A percentile compares a stretch with the other conserved stretches of the same genome.
phyloP scores from a whole-genome alignment of 2,888 invertebrate genomes.

The Hylaea fasciaria region DNA sequence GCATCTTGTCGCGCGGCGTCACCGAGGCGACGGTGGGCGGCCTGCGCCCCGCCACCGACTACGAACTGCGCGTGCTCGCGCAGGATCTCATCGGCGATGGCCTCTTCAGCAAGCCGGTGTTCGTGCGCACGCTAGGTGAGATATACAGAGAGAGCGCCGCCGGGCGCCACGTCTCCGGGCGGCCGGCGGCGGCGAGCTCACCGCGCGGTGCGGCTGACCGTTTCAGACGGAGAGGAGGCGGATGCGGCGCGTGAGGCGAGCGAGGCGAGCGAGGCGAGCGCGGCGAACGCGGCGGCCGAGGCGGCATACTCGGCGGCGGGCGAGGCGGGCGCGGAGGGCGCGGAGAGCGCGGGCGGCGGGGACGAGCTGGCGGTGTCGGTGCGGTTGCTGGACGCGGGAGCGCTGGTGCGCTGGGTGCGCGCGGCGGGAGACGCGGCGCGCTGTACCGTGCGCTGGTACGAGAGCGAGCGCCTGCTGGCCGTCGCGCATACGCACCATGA shows the following conservation, averaged over 20 bases:
- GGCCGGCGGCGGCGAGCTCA: slow-evolving; percentile 3
- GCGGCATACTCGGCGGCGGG: slow-evolving; percentile 44
- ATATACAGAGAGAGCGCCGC: neutral
- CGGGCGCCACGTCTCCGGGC: slow-evolving; percentile 25
- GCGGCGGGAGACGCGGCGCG: slow-evolving; percentile 83
- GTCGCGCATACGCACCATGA: slow-evolving; percentile 89
- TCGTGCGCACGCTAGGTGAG: slow-evolving; percentile 88
- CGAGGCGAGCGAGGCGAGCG: slow-evolving; percentile 46
- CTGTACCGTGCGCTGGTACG: slow-evolving; percentile 89
- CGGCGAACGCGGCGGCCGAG: slow-evolving; percentile 41
- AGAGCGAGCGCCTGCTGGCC: slow-evolving; percentile 86
- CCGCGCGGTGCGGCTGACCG: slow-evolving; percentile 17
- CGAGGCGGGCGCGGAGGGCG: slow-evolving; percentile 42
- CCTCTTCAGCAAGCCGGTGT: slow-evolving; percentile 93
- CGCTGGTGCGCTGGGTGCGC: slow-evolving; percentile 91
- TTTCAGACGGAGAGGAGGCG: slow-evolving; percentile 20
- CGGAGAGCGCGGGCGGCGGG: slow-evolving; percentile 56
- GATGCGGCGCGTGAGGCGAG: slow-evolving; percentile 35
- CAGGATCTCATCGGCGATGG: slow-evolving; percentile 94
- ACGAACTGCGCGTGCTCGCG: slow-evolving; percentile 96
- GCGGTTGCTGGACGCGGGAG: slow-evolving; percentile 89
- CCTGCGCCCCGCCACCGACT: slow-evolving; percentile 90
- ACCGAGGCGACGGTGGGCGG: slow-evolving; percentile 92
- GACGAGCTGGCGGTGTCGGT: slow-evolving; percentile 88
- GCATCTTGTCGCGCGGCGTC: slow-evolving; percentile 88